These are phyloP conservation scores for Acrobasis suavella DNA, from an alignment of 2,888 invertebrate genomes.

Conservation along the genomic window DNA sequence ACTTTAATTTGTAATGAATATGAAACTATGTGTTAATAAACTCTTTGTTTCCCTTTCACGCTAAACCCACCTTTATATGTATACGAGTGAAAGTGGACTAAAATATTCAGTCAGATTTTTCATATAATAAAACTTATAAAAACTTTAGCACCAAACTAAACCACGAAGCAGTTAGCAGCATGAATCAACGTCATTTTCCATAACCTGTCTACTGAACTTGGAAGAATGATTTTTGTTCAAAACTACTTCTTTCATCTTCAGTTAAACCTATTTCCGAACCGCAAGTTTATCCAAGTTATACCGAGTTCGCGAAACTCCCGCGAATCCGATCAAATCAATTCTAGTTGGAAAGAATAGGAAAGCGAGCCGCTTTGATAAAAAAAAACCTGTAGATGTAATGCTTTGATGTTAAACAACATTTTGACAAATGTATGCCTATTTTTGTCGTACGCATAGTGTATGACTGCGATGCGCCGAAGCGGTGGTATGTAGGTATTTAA, in stretches of 20 bases:
- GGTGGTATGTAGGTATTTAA: too few relatives aligned
- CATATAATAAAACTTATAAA: background rate
- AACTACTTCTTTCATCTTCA: conserved; percentile 67
- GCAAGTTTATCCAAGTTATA: conserved; percentile 63
- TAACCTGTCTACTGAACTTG: conserved; percentile 47
- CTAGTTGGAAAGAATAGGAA: conserved; percentile 65
- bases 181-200: conserved; percentile 67
- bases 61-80: too few relatives aligned
- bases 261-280: conserved; percentile 69
- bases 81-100: too few relatives aligned
- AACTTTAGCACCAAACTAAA: background rate
- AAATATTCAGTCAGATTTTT: too few relatives aligned
- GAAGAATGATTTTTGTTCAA: conserved; percentile 65
- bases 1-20: too few relatives aligned
- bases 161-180: conserved; percentile 30
- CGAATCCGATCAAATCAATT: conserved; percentile 73
- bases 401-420: too few relatives aligned
- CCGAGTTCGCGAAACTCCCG: conserved; percentile 58
- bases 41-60: too few relatives aligned
- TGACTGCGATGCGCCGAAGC: too few relatives aligned
- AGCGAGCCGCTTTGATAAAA: conserved; percentile 38
- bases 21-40: too few relatives aligned
- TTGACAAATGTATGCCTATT: too few relatives aligned
- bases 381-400: too few relatives aligned
- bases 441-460: too few relatives aligned